Evolutionary conservation across 2,797 vertebrate genomes (phyloP), one percentile per base, ranked within the genome.

Genomic region (Eptatretus atami): DNA sequence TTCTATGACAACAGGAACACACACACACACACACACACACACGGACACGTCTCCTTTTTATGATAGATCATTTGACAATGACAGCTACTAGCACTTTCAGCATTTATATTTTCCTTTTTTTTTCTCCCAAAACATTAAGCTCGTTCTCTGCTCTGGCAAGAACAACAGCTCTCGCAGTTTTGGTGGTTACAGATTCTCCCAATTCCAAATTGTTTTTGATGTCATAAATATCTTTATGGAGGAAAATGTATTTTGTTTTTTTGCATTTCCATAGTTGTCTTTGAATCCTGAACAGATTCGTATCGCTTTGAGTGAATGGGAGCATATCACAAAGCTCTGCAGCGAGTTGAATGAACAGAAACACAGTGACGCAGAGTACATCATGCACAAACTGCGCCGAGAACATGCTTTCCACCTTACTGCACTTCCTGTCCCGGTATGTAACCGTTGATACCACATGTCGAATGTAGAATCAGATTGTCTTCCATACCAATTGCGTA

Each of bases 231-330:
- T 61, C n/a, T 61, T 61, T 9, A n/a, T 12, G 11, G 14, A 10
- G 24, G 25, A 61, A 44, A 61, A 61, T 9, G 11, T 61, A 61
- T 61, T 61, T n/a, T 12, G 57, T 61, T 61, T 61, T 57, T 61
- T 61, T 12, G 24, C 24, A 24, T 24, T 61, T 24, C 15, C 24
- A n/a, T n/a, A 12, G n/a, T 61, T 61, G 12, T n/a, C 19, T 60
- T 61, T 61, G 57, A n/a, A 61, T 61, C 9, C 10, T n/a, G n/a
- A 61, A 24, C 72, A 86, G 83, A 80, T 85, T 64, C 74, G 79
- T 69, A 68, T 84, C 0, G 75, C 85, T 0, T 70, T 98, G 69
- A 92, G 81, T 70, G 80, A 96, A 67, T 98, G 86, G 86, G 69
- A 75, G 44, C 78, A 87, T 53, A 69, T 86, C 63, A 71, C 69